phyloP scores from a whole-genome alignment of 2,888 invertebrate genomes.

The Drosophila paranaensis region DNA sequence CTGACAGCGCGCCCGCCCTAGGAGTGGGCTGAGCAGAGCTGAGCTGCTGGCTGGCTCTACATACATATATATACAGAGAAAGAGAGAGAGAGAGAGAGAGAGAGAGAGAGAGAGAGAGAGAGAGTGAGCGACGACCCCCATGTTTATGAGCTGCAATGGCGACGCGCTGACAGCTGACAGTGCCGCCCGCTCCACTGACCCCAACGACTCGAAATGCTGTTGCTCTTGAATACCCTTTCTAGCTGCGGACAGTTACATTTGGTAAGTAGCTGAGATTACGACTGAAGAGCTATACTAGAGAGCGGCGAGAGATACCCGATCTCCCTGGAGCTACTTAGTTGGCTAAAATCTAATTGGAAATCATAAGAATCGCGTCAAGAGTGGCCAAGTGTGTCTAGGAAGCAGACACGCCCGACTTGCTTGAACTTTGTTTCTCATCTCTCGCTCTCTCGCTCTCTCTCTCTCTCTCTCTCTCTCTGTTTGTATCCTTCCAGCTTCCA shows the following conservation, averaged over 20 bases:
- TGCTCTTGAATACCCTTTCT: conserved; percentile 6
- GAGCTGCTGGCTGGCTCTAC: background rate
- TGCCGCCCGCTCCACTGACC: conserved; percentile 17
- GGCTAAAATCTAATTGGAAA: background rate
- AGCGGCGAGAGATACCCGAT: background rate
- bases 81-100: no score
- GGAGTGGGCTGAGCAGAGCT: background rate
- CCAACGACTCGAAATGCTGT: conserved; percentile 13
- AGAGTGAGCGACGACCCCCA: conserved; percentile 28
- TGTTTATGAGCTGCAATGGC: conserved; percentile 68
- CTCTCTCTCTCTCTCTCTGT: background rate
- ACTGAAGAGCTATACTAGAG: background rate
- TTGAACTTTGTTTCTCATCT: background rate
- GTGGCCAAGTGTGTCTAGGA: background rate
- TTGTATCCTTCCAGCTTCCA: conserved; percentile 18
- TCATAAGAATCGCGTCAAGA: background rate
- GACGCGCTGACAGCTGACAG: conserved; percentile 70
- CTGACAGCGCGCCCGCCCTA: conserved; percentile 44
- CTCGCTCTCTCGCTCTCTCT: background rate
- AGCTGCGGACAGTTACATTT: background rate
- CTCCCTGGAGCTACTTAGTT: background rate
- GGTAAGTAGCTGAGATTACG: background rate
- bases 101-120: no score
- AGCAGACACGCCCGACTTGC: background rate
- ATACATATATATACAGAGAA: no score